Percentiles rank a stretch among this genome's conserved stretches.
Conservation (phyloP, 2,113 vertebrate genomes). For the Athene noctua region DNA sequence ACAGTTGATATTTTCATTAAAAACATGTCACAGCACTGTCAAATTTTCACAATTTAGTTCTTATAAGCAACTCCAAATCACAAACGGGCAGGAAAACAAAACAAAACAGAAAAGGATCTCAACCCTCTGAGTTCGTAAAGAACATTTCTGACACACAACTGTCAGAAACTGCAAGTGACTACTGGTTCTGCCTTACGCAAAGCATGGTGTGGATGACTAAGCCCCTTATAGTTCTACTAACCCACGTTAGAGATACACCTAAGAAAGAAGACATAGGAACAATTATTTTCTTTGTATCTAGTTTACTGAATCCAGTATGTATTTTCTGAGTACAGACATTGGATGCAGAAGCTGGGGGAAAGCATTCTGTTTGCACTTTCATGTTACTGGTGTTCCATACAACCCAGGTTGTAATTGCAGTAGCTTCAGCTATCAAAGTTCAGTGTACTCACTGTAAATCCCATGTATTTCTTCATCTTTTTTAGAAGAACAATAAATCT, state of each 20-base stretch:
- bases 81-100: not conserved
- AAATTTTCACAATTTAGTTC: not conserved
- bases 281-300: not conserved
- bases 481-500: not conserved
- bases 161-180: not conserved
- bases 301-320: not conserved
- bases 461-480: not conserved
- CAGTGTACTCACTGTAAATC: fast-evolving
- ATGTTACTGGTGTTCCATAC: not conserved
- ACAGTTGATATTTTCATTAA: not conserved
- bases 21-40: not conserved
- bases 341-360: not conserved
- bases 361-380: not conserved
- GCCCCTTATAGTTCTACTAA: not conserved
- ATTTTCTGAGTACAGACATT: not conserved
- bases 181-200: not conserved
- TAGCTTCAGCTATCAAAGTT: not conserved
- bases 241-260: not conserved
- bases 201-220: not conserved
- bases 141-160: not conserved
- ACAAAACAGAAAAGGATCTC: not conserved
- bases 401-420: not conserved
- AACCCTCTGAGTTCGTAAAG: not conserved
- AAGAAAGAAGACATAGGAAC: not conserved
- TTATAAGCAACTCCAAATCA: not conserved